Percentiles rank a stretch among this genome's conserved stretches.
These are phyloP conservation scores for Coenobita brevimanus DNA, from an alignment of 1,140 invertebrate genomes.

Conservation along the genomic window DNA sequence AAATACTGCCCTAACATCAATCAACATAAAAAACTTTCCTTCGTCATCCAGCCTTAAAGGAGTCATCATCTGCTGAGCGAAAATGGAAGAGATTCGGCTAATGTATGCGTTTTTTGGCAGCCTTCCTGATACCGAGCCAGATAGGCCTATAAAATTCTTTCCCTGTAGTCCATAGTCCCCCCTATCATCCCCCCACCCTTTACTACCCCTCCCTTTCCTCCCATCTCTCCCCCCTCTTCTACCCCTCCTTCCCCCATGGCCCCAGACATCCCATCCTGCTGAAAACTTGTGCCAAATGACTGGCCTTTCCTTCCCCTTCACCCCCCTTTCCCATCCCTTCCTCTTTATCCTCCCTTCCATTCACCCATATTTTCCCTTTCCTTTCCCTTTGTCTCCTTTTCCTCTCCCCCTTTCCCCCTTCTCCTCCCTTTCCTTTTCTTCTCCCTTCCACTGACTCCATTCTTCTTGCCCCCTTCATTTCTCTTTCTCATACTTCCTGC, in stretches of 20 bases:
- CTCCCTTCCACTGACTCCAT: neutral
- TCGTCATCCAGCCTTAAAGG: no score
- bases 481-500: no score
- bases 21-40: no score
- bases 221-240: no score
- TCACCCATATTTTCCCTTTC: neutral
- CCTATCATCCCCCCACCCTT: neutral
- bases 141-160: slow-evolving; percentile 30
- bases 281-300: slow-evolving; percentile 43
- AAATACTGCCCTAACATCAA: no score
- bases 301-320: neutral
- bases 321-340: neutral
- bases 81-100: slow-evolving; percentile 18
- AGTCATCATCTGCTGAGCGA: neutral
- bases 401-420: slow-evolving; percentile 7
- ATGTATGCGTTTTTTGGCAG: slow-evolving; percentile 42
- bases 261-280: neutral
- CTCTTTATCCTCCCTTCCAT: neutral
- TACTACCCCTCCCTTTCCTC: neutral
- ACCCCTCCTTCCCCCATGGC: no score
- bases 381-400: slow-evolving; percentile 6
- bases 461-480: neutral
- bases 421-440: neutral
- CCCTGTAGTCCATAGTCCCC: neutral
- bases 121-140: slow-evolving; percentile 14